These are phyloP conservation scores for Microtus montanus DNA, from an alignment of 2,113 vertebrate genomes.

Conservation along the genomic window DNA sequence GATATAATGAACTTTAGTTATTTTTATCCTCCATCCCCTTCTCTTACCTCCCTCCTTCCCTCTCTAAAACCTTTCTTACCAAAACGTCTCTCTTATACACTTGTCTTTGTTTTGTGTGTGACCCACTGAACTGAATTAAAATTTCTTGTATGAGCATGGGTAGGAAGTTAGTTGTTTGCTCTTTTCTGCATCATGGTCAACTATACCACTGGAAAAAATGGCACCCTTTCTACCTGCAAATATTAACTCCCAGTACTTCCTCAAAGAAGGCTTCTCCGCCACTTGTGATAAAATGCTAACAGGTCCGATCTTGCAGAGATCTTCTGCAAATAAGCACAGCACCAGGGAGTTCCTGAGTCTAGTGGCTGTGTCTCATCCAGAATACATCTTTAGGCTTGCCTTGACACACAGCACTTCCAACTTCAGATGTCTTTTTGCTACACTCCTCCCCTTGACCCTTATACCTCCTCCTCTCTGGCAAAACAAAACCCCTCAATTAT, in stretches of 20 bases:
- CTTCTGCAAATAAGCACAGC: not conserved
- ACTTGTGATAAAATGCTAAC: not conserved
- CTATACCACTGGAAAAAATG: not conserved
- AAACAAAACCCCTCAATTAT: not conserved
- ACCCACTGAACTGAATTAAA: not conserved
- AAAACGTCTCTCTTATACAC: not conserved
- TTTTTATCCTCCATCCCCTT: no score
- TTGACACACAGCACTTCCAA: not conserved
- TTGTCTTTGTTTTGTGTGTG: not conserved
- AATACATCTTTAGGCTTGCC: not conserved
- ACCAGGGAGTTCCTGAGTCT: not conserved
- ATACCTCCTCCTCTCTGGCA: not conserved
- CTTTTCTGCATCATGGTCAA: not conserved
- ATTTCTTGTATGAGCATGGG: no score
- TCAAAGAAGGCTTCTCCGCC: not conserved
- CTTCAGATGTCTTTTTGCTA: not conserved
- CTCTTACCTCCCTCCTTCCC: not conserved
- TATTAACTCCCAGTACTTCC: no score
- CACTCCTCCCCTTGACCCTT: not conserved
- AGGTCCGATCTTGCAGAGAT: not conserved
- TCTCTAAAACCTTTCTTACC: not conserved
- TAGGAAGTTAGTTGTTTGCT: not conserved
- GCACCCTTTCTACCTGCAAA: not conserved
- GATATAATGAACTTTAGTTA: not conserved
- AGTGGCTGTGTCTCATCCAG: not conserved